These are phyloP conservation scores for Coturnix japonica DNA, from an alignment of 2,113 vertebrate genomes.

Conservation along the genomic window DNA sequence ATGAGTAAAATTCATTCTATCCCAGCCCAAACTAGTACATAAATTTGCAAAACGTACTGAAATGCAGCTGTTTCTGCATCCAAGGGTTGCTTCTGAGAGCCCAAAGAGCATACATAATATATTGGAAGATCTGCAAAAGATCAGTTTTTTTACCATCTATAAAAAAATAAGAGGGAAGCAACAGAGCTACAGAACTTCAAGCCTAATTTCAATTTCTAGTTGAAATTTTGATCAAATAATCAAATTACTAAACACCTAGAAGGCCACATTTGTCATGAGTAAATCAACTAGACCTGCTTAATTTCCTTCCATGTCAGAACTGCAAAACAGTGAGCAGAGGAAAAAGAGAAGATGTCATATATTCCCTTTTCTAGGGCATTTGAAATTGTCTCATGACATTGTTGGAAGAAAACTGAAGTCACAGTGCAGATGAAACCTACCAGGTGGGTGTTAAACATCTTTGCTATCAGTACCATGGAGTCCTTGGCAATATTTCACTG, in stretches of 20 bases:
- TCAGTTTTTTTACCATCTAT: background rate
- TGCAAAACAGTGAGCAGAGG: background rate
- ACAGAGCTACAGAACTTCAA: background rate
- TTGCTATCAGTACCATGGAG: background rate
- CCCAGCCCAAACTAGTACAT: background rate
- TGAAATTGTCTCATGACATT: background rate
- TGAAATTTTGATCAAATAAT: background rate
- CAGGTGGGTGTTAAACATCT: conserved; percentile 27
- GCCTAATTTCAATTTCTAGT: background rate
- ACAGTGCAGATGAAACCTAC: conserved; percentile 4
- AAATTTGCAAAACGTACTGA: background rate
- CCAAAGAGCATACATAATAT: background rate
- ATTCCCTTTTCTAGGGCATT: background rate
- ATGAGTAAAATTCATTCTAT: background rate
- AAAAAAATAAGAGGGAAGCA: background rate
- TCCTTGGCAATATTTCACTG: conserved; percentile 26
- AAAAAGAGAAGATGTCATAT: background rate
- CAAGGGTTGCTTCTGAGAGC: background rate
- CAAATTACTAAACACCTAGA: background rate
- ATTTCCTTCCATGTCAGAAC: conserved; percentile 1
- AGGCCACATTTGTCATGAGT: background rate
- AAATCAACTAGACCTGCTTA: background rate
- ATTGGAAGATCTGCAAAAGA: background rate
- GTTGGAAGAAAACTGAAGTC: background rate
- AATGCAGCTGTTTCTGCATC: background rate